Conservation (phyloP, 1,140 invertebrate species). For the Plodia interpunctella region DNA sequence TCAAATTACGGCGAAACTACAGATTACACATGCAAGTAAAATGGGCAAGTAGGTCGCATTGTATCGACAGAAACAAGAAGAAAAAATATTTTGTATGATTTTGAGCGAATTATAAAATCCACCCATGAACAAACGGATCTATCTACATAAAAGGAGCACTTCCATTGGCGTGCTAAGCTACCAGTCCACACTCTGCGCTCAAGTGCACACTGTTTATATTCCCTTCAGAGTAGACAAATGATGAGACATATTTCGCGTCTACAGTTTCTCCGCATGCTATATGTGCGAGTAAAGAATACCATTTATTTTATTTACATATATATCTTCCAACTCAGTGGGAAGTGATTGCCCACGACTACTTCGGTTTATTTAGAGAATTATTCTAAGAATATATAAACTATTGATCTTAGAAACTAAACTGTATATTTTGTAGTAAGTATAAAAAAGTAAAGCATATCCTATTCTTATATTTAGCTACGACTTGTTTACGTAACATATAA, state of each 20-base stretch:
- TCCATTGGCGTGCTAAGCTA: neutral
- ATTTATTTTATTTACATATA: constrained; percentile 1
- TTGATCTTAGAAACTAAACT: too few species aligned
- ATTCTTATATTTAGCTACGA: too few species aligned
- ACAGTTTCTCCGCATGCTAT: neutral
- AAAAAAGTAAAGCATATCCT: too few species aligned
- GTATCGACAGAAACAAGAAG: too few species aligned
- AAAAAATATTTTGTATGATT: neutral
- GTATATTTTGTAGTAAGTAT: too few species aligned
- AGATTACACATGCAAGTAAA: too few species aligned
- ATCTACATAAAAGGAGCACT: neutral
- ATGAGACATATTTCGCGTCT: constrained; percentile 4
- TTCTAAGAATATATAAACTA: too few species aligned
- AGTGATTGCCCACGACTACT: neutral
- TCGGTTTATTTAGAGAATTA: neutral
- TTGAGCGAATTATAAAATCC: neutral
- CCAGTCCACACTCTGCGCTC: neutral
- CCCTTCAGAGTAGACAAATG: constrained; percentile 5
- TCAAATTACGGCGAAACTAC: too few species aligned
- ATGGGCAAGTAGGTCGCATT: too few species aligned
- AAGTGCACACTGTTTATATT: neutral
- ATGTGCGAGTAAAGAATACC: neutral
- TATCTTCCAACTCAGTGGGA: neutral
- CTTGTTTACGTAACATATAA: too few species aligned
- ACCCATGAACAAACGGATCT: neutral